Percentiles rank a stretch among this genome's conserved stretches.
Conservation (phyloP, 2,113 vertebrate genomes). For the Ochotona princeps region DNA sequence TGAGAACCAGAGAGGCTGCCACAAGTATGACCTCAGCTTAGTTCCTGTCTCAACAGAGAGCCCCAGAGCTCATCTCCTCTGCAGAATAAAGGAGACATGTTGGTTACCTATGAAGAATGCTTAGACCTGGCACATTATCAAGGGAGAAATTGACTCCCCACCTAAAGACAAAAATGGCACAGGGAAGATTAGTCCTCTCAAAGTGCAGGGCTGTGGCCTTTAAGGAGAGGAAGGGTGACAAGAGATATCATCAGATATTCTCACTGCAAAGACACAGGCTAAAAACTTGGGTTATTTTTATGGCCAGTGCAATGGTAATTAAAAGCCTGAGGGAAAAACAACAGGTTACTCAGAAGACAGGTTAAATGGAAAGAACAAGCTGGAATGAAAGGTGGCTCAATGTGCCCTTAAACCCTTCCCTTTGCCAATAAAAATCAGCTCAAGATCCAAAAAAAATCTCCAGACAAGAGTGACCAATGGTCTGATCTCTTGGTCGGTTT, state of each 20-base stretch:
- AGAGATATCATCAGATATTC: conserved; percentile 54
- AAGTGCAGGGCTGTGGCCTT: conserved; percentile 12
- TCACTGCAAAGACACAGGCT: conserved; percentile 33
- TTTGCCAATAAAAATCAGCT: conserved; percentile 33
- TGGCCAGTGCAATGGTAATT: conserved; percentile 50
- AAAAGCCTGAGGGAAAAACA: conserved; percentile 68
- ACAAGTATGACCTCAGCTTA: background rate
- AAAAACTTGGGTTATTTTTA: conserved; percentile 71
- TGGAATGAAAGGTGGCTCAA: conserved; percentile 56
- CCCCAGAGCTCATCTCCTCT: background rate
- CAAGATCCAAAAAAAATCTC: background rate
- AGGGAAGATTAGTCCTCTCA: background rate
- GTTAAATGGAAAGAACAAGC: conserved; percentile 45
- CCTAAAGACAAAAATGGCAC: background rate
- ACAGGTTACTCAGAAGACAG: conserved; percentile 48
- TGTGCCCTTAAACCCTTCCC: background rate
- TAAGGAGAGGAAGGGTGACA: conserved; percentile 37
- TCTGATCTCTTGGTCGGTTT: background rate
- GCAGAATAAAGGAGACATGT: background rate
- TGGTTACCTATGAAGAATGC: background rate
- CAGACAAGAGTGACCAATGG: background rate
- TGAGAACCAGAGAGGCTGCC: background rate
- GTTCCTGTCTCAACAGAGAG: background rate
- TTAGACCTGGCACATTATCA: background rate
- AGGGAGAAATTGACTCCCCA: background rate